Base-by-base conservation (phyloP, 2,888 invertebrate genomes). In the Eurytoma californica region DNA sequence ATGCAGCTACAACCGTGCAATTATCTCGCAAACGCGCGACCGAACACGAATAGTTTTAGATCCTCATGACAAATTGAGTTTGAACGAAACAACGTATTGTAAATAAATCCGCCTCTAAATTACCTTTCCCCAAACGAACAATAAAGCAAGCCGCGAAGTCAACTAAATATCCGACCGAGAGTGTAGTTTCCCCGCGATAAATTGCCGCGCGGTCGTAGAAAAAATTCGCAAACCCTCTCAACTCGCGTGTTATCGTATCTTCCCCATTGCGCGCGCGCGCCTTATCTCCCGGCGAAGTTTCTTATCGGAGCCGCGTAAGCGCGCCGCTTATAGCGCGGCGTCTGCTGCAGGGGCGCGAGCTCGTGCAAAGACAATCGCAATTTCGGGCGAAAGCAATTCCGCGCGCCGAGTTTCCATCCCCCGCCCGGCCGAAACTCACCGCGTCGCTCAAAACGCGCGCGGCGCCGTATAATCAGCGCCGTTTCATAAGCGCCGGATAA, bases 311-410 rank as follows among this genome's bases (percentile, higher is more conserved):
- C 20, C 65, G 4, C 58, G 60, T 67, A 18, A 47, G 39, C 76
- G 63, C 57, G 18, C 0, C 28, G 61, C 30, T 24, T 47, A 47
- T 7, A 66, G 58, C 47, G 53, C 55, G 47, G 30, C 30, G 30
- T 30, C 30, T 30, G 30, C 30, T 30, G 30, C 30, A 30, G 30
- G 30, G 30, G 4, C 24, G 57, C 60, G n/a, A n/a, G 51, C n/a
- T 28, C 51, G 24, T 9, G 70, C 70, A 49, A 72, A 77, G 65
- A 77, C 77, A 77, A 72, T 77, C 66, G 70, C 77, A 77, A 77
- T 77, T 77, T 77, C 77, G 70, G 16, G 51, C 51, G 51, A 51
- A 51, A 51, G 51, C 51, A 51, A 51, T 51, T 51, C 51, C 51
- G 51, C 51, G 12, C 16, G 30, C 30, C 30, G 30, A 30, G 30